Evolutionary conservation across 2,888 invertebrate genomes (phyloP).

Genomic region (Orgyia antiqua): DNA sequence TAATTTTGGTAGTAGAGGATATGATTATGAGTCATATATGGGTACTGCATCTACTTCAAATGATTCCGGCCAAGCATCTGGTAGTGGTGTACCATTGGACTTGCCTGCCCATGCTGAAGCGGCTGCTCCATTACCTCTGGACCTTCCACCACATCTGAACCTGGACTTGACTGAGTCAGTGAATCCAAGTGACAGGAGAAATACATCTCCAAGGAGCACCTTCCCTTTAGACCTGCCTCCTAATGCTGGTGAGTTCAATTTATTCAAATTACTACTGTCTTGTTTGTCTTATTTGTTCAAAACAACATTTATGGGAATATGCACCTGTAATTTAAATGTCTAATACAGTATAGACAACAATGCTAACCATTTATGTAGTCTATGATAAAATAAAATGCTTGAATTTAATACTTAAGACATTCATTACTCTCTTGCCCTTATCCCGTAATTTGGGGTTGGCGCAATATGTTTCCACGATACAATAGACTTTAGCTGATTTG

Average conservation of each 20-base stretch:
- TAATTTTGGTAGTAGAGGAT: constrained; percentile 49
- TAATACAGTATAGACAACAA: too few species aligned
- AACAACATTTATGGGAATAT: not conserved
- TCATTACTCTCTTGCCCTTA: too few species aligned
- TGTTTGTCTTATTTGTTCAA: not conserved
- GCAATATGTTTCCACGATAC: too few species aligned
- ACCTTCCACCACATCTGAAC: constrained; percentile 58
- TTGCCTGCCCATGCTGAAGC: constrained; percentile 55
- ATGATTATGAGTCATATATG: constrained; percentile 58
- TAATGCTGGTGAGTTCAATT: constrained; percentile 54
- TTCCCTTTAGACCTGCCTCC: constrained; percentile 69
- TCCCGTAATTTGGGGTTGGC: too few species aligned
- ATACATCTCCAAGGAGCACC: constrained; percentile 58
- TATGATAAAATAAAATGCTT: too few species aligned
- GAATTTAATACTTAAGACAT: too few species aligned
- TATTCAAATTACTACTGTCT: not conserved
- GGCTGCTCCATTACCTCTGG: constrained; percentile 50
- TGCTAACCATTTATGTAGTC: too few species aligned
- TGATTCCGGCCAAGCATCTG: constrained; percentile 37
- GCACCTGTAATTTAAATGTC: not conserved
- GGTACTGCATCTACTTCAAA: constrained; percentile 50
- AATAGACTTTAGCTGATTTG: too few species aligned
- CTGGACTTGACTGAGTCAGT: constrained; percentile 71
- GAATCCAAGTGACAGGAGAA: constrained; percentile 62
- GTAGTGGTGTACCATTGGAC: constrained; percentile 54